Evolutionary conservation across 2,113 vertebrate genomes (phyloP).

Genomic region (Leptodactylus fuscus): DNA sequence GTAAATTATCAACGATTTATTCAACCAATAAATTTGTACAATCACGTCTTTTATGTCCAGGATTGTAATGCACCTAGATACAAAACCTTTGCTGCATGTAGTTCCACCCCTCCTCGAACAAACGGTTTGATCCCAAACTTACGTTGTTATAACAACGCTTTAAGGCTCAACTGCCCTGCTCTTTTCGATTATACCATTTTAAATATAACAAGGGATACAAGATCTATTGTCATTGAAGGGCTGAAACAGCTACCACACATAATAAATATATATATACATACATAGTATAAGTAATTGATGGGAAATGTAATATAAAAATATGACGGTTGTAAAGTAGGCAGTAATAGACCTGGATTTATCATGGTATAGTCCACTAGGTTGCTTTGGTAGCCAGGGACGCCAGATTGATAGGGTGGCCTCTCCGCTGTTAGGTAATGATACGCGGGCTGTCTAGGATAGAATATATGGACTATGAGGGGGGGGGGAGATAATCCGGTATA

Average conservation of each 20-base stretch:
- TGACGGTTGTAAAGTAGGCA: neutral
- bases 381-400: constrained; percentile 51
- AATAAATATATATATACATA: too few relatives aligned
- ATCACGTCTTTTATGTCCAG: too few relatives aligned
- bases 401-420: neutral
- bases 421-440: neutral
- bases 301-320: too few relatives aligned
- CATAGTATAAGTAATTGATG: neutral
- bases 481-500: too few relatives aligned
- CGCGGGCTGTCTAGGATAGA: neutral
- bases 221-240: too few relatives aligned
- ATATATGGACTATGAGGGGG: neutral
- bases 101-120: neutral
- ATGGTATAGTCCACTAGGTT: constrained; percentile 64
- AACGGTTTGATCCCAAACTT: constrained; percentile 12
- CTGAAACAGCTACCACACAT: too few relatives aligned
- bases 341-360: neutral
- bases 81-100: neutral
- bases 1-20: neutral
- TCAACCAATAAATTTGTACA: neutral
- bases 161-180: neutral
- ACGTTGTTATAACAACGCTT: constrained; percentile 22
- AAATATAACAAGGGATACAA: too few relatives aligned
- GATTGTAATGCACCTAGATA: neutral
- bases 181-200: constrained; percentile 5